Base-by-base conservation (phyloP, 2,888 invertebrate species). In the Harpagoxenus sublaevis region DNA sequence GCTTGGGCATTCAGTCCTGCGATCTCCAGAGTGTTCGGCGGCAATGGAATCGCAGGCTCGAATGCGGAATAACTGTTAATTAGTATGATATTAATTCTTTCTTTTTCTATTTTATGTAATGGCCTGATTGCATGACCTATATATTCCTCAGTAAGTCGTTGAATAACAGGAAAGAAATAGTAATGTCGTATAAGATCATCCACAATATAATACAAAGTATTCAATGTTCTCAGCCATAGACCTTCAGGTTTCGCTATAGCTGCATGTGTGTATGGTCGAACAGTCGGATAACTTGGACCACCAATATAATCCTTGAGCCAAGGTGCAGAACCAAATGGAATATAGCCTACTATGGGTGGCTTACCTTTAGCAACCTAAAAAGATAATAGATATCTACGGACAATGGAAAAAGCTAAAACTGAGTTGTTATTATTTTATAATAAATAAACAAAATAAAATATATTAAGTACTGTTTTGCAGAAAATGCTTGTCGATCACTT, bases 241-340 rank as follows among this genome's bases (percentile, higher is more conserved):
- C 4, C 18, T 48, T 12, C 28, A 1, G 71, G 70, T 39, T 28
- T 48, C 2, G 8, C 31, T 12, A 70, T 35, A 3, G n/a, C 12
- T 18, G 15, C 18, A 6, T 57, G 15, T 1, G 18, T 3, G 4
- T 39, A 65, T n/a, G 60, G 28, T 51, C 79, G 70, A 48, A 81
- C 48, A 60, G 57, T 48, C 10, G 71, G 48, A 4, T 81, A 81
- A 71, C 9, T 35, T 12, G 71, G 12, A 12, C 71, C 79, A 4
- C 79, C 79, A 0, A 39, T 23, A 4, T 12, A 62, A 81, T 48
- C 12, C 4, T 81, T 81, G 8, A 81, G 8, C 79, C 79, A 81
- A 8, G 79, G 63, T 39, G 35, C 57, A 48, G 45, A 0, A 12
- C 48, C 79, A 12, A 28, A 81, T 12, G 60, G 71, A 28, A 60